Evolutionary conservation across 2,888 invertebrate genomes (phyloP).

Genomic region (Adineta ricciae): DNA sequence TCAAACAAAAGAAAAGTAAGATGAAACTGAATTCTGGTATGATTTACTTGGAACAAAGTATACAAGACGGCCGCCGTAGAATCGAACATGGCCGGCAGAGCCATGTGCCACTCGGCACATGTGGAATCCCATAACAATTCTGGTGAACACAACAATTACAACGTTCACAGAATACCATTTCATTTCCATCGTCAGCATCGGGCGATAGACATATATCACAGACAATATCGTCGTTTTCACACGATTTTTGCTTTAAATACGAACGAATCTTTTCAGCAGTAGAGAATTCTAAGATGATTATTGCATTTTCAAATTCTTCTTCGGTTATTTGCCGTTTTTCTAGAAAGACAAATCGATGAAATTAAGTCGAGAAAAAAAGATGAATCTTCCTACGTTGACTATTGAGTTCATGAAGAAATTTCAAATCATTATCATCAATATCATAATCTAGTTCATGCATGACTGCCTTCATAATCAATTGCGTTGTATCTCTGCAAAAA

Average conservation of each 20-base stretch:
- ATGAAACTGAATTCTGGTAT: neutral
- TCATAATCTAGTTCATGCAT: conserved; percentile 16
- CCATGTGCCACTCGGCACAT: conserved; percentile 86
- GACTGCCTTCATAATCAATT: conserved; percentile 4
- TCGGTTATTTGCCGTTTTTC: neutral
- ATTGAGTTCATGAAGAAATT: neutral
- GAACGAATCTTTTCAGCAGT: conserved; percentile 11
- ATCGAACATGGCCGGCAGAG: conserved; percentile 84
- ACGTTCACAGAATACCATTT: conserved; percentile 98
- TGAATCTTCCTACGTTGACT: neutral
- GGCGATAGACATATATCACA: conserved; percentile 97
- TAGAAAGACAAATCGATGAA: neutral
- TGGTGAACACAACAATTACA: conserved; percentile 95
- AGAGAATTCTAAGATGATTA: neutral
- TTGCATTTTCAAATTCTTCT: conserved; percentile 19
- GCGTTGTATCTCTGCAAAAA: neutral
- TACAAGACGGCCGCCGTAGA: conserved; percentile 74
- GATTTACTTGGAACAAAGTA: conserved; percentile 66
- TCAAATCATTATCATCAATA: neutral
- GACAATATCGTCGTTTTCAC: conserved; percentile 80
- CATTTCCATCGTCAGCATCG: conserved; percentile 92
- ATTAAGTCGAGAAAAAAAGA: neutral
- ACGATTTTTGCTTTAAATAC: neutral
- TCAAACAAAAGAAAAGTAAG: neutral
- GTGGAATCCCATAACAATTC: conserved; percentile 92